Evolutionary conservation across 2,797 vertebrate species (phyloP).

Genomic region (Acanthis flammea): DNA sequence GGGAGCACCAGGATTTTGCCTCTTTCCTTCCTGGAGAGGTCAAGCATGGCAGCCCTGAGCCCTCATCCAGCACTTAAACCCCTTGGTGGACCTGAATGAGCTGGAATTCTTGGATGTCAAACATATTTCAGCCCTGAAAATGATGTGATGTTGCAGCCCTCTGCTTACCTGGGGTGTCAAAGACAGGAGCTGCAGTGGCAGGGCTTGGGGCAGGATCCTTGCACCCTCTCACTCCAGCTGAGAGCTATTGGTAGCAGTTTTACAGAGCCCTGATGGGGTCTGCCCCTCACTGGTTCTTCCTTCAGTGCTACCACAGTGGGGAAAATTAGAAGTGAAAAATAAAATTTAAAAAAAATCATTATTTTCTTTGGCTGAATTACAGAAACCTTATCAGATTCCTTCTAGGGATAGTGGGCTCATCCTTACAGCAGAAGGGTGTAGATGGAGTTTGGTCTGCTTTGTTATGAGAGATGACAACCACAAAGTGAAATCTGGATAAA

Average conservation of each 20-base stretch:
- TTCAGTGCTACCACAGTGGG: not conserved
- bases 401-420: not conserved
- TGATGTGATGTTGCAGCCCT: not conserved
- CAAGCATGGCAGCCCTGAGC: not conserved
- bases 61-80: not conserved
- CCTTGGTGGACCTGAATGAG: not conserved
- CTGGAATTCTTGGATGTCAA: not conserved
- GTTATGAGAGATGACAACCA: not conserved
- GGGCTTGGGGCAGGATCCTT: not conserved
- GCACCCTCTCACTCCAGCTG: not conserved
- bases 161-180: not conserved
- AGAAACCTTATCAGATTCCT: not conserved
- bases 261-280: not conserved
- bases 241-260: not conserved
- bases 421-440: not conserved
- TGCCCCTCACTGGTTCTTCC: not conserved
- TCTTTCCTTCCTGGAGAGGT: not conserved
- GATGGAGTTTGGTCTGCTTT: not conserved
- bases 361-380: not conserved
- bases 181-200: rapidly evolving
- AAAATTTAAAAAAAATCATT: not conserved
- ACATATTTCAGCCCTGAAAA: not conserved
- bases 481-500: not conserved
- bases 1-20: not conserved
- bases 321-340: not conserved